phyloP scores from a whole-genome alignment of 2,797 vertebrate genomes.

The Hoplostethus mediterraneus region DNA sequence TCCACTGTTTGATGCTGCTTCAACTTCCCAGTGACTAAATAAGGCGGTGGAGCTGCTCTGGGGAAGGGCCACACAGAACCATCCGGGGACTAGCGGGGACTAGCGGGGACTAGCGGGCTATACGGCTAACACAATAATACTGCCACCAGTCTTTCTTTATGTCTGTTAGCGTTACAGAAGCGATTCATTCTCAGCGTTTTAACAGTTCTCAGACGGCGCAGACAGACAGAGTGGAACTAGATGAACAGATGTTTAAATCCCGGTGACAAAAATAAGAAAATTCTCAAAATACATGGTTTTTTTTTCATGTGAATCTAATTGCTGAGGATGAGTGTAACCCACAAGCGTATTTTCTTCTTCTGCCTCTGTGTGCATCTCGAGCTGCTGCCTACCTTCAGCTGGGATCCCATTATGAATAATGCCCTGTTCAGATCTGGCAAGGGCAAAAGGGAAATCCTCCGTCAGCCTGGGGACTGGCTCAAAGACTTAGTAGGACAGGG shows the following conservation, averaged over 20 bases:
- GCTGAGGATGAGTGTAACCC: background rate
- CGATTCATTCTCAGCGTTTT: background rate
- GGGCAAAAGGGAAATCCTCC: conserved; percentile 82
- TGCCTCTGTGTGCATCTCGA: conserved; percentile 71
- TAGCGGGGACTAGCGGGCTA: background rate
- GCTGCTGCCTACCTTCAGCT: conserved; percentile 83
- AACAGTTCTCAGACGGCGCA: background rate
- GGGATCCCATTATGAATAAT: conserved; percentile 89
- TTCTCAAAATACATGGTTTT: background rate
- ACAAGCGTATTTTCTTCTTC: background rate
- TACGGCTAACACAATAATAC: background rate
- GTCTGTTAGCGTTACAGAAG: background rate
- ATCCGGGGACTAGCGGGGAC: background rate
- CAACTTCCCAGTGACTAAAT: conserved; percentile 86
- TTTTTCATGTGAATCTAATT: conserved; percentile 13
- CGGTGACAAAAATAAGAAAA: background rate
- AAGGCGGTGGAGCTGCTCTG: conserved; percentile 70
- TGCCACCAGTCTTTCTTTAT: background rate
- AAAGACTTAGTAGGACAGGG: conserved; percentile 88
- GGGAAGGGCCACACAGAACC: conserved; percentile 20
- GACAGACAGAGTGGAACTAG: background rate
- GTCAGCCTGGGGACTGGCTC: conserved; percentile 88
- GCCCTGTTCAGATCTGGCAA: conserved; percentile 88
- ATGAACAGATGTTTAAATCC: background rate
- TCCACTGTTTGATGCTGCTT: conserved; percentile 87